phyloP scores from a whole-genome alignment of 2,888 invertebrate species.

The Diplolepis rosae region DNA sequence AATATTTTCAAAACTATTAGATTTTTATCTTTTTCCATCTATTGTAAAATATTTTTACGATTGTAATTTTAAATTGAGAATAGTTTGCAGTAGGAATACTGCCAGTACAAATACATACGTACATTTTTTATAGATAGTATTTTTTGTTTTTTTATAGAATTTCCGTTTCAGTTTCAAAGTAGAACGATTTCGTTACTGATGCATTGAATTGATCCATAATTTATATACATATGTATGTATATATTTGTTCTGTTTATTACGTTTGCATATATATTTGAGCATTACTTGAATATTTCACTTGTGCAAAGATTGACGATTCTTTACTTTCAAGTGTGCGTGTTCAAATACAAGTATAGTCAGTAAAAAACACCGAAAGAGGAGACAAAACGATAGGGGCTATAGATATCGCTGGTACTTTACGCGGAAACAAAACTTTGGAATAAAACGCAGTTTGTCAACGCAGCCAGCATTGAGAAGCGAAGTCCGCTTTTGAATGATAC shows the following conservation, averaged over 20 bases:
- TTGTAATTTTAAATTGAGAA: too few species aligned
- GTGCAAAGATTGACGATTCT: slow-evolving; percentile 1
- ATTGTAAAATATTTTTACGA: too few species aligned
- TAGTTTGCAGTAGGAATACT: too few species aligned
- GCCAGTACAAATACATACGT: too few species aligned
- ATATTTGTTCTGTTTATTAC: not conserved
- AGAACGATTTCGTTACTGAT: not conserved
- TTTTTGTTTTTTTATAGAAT: too few species aligned
- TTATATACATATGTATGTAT: too few species aligned
- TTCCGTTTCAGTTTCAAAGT: too few species aligned
- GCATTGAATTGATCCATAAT: not conserved
- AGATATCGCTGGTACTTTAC: slow-evolving; percentile 15
- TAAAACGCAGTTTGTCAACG: slow-evolving; percentile 31
- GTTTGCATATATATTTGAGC: slow-evolving; percentile 13
- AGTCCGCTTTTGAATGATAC: slow-evolving; percentile 35
- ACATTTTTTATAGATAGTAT: too few species aligned
- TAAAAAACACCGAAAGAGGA: not conserved
- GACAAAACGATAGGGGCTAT: slow-evolving; percentile 1
- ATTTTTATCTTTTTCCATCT: too few species aligned
- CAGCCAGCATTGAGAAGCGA: slow-evolving; percentile 35
- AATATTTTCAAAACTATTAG: too few species aligned
- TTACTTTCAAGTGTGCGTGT: not conserved
- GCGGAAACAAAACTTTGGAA: slow-evolving; percentile 13
- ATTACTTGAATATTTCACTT: slow-evolving; percentile 9
- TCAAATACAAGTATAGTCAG: not conserved